Conservation (phyloP, 2,113 vertebrate genomes). For the zebrafish (Danio rerio) region DNA sequence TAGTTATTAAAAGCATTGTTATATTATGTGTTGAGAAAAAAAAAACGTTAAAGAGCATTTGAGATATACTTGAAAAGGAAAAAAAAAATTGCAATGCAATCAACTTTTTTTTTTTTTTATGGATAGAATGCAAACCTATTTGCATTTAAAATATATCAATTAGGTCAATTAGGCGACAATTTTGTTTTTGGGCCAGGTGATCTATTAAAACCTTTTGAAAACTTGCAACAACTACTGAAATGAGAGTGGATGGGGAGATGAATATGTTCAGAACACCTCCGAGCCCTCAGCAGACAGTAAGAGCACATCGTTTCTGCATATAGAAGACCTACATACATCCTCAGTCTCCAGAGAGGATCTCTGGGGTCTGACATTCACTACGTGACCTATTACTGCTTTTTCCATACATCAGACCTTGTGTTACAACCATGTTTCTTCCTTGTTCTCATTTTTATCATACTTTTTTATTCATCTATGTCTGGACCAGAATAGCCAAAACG, state of each 20-base stretch:
- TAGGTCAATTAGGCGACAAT: too few species aligned
- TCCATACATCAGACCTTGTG: background rate
- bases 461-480: slow-evolving; percentile 61
- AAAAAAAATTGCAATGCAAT: too few species aligned
- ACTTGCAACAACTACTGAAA: background rate
- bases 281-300: background rate
- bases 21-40: too few species aligned
- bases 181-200: too few species aligned
- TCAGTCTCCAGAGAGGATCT: slow-evolving; percentile 28
- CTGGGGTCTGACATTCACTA: slow-evolving; percentile 5
- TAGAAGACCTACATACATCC: slow-evolving; percentile 35
- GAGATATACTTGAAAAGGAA: too few species aligned
- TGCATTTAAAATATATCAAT: too few species aligned
- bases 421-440: background rate
- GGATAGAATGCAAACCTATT: too few species aligned
- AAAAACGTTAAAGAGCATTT: too few species aligned
- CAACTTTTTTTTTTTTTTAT: too few species aligned
- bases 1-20: too few species aligned
- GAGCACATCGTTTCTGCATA: slow-evolving; percentile 14
- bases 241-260: background rate
- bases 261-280: slow-evolving; percentile 10
- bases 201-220: too few species aligned
- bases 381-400: slow-evolving; percentile 23
- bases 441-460: background rate
- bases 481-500: slow-evolving; percentile 62